These are phyloP conservation scores for Apodemia hepburni DNA, from an alignment of 2,888 invertebrate genomes.

Conservation along the genomic window DNA sequence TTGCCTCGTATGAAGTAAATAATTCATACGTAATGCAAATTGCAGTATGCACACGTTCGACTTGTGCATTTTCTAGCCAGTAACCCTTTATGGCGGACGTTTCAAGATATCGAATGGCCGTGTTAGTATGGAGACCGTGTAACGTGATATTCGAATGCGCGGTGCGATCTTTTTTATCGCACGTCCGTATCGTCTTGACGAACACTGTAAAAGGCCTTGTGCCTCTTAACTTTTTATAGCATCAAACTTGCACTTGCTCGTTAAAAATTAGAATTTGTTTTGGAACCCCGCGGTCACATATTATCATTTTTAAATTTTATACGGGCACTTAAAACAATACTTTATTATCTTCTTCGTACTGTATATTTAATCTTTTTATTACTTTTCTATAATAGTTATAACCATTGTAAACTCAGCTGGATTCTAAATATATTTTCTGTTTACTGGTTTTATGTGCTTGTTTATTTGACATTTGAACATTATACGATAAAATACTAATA, in stretches of 20 bases:
- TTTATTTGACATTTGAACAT: not conserved
- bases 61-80: slow-evolving; percentile 1
- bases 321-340: not conserved
- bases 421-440: not conserved
- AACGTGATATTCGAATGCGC: slow-evolving; percentile 56
- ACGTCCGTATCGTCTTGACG: slow-evolving; percentile 45
- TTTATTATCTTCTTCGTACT: not conserved
- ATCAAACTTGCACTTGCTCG: slow-evolving; percentile 3
- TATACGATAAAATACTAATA: no score
- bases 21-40: no score
- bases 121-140: slow-evolving; percentile 48
- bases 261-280: slow-evolving; percentile 1
- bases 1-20: slow-evolving; percentile 6
- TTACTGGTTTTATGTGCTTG: not conserved
- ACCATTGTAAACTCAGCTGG: not conserved
- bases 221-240: slow-evolving; percentile 54
- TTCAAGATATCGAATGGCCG: slow-evolving; percentile 38
- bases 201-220: slow-evolving; percentile 58
- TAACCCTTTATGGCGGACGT: slow-evolving; percentile 16
- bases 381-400: not conserved
- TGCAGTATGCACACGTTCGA: no score
- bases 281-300: not conserved
- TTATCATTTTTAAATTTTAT: slow-evolving; percentile 1
- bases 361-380: not conserved
- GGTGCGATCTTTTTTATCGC: slow-evolving; percentile 58